These are phyloP conservation scores for Helicoverpa armigera DNA, from an alignment of 1,140 invertebrate genomes.

Conservation along the genomic window DNA sequence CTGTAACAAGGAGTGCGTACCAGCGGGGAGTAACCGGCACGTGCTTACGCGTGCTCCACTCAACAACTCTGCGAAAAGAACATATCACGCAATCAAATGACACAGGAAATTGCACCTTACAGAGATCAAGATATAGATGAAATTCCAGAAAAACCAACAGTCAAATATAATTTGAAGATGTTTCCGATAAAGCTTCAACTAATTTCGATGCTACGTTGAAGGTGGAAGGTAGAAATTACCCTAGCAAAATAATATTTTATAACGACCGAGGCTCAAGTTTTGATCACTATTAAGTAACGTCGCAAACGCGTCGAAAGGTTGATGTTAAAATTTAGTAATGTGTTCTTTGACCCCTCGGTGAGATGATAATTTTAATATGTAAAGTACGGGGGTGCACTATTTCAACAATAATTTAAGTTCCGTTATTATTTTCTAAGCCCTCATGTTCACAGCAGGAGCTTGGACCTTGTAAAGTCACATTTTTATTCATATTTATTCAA, in stretches of 20 bases:
- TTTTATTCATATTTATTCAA: conserved; percentile 50
- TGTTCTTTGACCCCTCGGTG: conserved; percentile 80
- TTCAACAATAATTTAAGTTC: conserved; percentile 79
- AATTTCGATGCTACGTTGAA: conserved; percentile 68
- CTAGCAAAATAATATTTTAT: conserved; percentile 45
- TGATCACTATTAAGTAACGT: conserved; percentile 71
- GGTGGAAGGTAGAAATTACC: conserved; percentile 67
- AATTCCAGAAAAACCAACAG: conserved; percentile 43
- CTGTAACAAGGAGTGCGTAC: conserved; percentile 84
- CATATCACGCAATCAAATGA: conserved; percentile 46
- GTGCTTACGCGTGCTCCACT: conserved; percentile 78
- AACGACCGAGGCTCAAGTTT: conserved; percentile 62
- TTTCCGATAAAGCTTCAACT: conserved; percentile 60
- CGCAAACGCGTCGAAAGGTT: conserved; percentile 73
- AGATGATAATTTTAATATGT: conserved; percentile 82
- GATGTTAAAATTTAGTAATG: conserved; percentile 76
- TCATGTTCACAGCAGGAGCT: conserved; percentile 50
- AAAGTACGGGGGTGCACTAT: conserved; percentile 77
- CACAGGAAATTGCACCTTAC: conserved; percentile 56
- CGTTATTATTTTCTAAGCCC: conserved; percentile 73
- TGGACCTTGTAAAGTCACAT: conserved; percentile 41
- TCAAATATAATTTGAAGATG: conserved; percentile 60
- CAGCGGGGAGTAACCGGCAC: conserved; percentile 82
- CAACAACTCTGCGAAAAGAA: conserved; percentile 49
- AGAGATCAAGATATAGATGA: conserved; percentile 11